Conservation (phyloP, 2,888 invertebrate genomes). For the Dione juno region DNA sequence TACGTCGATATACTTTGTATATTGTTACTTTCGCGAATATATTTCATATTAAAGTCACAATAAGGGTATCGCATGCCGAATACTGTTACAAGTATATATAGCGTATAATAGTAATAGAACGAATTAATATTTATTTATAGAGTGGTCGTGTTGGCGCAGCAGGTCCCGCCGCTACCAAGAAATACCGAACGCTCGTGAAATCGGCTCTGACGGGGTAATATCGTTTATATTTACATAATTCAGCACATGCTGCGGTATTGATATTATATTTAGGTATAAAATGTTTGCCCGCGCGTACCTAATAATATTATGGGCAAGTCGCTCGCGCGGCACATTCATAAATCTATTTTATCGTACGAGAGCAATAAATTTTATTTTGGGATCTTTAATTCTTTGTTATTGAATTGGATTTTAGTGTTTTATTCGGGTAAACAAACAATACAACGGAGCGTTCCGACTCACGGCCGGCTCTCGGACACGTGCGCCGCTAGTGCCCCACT, state of each 20-base stretch:
- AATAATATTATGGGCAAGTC: constrained; percentile 72
- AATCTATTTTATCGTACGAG: constrained; percentile 83
- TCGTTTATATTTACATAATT: constrained; percentile 49
- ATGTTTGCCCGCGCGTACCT: constrained; percentile 67
- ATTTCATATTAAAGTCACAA: neutral
- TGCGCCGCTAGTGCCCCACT: constrained; percentile 60
- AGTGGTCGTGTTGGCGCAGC: constrained; percentile 14
- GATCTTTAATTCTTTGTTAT: constrained; percentile 84
- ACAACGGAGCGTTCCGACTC: constrained; percentile 75
- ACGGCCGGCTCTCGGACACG: constrained; percentile 76
- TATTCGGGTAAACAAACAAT: constrained; percentile 84
- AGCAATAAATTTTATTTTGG: constrained; percentile 84
- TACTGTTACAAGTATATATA: neutral
- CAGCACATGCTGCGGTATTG: constrained; percentile 43
- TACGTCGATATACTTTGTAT: neutral
- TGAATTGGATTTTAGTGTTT: constrained; percentile 84
- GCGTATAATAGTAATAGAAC: neutral
- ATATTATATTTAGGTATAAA: constrained; percentile 53
- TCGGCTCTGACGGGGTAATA: constrained; percentile 40
- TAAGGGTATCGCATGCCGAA: neutral
- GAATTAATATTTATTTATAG: constrained; percentile 10
- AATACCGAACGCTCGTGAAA: constrained; percentile 38
- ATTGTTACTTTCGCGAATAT: neutral
- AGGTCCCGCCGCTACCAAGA: constrained; percentile 34
- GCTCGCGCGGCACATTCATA: constrained; percentile 71